These are phyloP conservation scores for Lophius piscatorius DNA, from an alignment of 2,113 vertebrate genomes.

Conservation along the genomic window DNA sequence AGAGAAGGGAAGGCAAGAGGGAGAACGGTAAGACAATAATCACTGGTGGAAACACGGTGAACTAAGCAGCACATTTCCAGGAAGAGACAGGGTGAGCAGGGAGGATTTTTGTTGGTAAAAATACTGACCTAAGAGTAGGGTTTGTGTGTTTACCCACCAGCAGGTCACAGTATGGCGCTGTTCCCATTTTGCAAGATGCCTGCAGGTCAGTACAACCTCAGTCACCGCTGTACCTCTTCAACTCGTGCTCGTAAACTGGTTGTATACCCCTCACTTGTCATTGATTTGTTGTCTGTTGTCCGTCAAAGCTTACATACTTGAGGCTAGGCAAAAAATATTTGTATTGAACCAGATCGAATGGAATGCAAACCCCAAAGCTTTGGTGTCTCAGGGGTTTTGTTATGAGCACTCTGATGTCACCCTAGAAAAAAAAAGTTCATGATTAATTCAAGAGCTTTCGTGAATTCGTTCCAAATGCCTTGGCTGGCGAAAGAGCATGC, in stretches of 20 bases:
- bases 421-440: background rate
- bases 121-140: constrained; percentile 22
- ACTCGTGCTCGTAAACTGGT: constrained; percentile 9
- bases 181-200: constrained; percentile 65
- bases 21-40: constrained; percentile 18
- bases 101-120: background rate
- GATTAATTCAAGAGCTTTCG: constrained; percentile 22
- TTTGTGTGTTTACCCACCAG: constrained; percentile 42
- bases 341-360: background rate
- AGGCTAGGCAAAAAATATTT: background rate
- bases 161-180: constrained; percentile 66
- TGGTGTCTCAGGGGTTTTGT: background rate
- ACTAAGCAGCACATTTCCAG: constrained; percentile 22
- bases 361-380: background rate
- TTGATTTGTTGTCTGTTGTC: constrained; percentile 1
- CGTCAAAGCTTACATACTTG: background rate
- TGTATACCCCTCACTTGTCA: constrained; percentile 20
- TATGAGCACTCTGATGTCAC: background rate
- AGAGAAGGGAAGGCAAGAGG: constrained; percentile 1
- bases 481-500: background rate
- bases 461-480: background rate
- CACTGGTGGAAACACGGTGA: constrained; percentile 21
- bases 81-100: constrained; percentile 30
- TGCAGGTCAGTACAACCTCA: constrained; percentile 73
- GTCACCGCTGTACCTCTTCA: constrained; percentile 44